phyloP scores from a whole-genome alignment of 2,888 invertebrate genomes.

The Margaritifera margaritifera region DNA sequence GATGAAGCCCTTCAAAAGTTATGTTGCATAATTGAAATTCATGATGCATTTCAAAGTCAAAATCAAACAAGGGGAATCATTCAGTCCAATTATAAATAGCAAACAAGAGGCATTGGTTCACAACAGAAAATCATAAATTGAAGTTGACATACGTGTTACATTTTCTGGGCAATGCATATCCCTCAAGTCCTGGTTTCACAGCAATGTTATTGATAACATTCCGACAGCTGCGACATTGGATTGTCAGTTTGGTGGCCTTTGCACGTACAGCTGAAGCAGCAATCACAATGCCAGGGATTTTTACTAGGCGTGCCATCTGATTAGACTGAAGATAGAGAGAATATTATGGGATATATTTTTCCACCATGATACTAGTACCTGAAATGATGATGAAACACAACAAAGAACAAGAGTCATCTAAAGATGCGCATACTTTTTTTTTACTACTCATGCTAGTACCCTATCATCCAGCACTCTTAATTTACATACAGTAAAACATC shows the following conservation, averaged over 20 bases:
- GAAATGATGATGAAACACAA: not conserved
- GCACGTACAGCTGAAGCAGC: slow-evolving; percentile 94
- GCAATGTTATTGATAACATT: slow-evolving; percentile 90
- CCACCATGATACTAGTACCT: not conserved
- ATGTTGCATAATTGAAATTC: no score
- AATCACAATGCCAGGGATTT: slow-evolving; percentile 96
- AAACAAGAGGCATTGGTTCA: no score
- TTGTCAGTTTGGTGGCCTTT: slow-evolving; percentile 94
- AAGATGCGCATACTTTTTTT: no score
- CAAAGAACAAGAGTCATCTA: no score
- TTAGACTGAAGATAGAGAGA: slow-evolving; percentile 81
- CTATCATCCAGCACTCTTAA: no score
- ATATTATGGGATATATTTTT: not conserved
- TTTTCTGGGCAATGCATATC: slow-evolving; percentile 94
- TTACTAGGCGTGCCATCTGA: slow-evolving; percentile 92
- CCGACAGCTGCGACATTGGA: slow-evolving; percentile 95
- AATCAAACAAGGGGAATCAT: no score
- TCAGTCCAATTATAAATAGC: no score
- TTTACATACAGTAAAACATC: no score
- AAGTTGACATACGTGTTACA: slow-evolving; percentile 86
- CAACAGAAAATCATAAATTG: no score
- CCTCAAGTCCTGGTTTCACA: slow-evolving; percentile 96
- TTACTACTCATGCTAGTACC: no score
- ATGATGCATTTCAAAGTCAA: no score
- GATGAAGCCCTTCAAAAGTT: no score